Percentiles rank a stretch among this genome's conserved stretches.
Evolutionary conservation across 2,888 invertebrate genomes (phyloP).

Genomic region (Tachina grossa): DNA sequence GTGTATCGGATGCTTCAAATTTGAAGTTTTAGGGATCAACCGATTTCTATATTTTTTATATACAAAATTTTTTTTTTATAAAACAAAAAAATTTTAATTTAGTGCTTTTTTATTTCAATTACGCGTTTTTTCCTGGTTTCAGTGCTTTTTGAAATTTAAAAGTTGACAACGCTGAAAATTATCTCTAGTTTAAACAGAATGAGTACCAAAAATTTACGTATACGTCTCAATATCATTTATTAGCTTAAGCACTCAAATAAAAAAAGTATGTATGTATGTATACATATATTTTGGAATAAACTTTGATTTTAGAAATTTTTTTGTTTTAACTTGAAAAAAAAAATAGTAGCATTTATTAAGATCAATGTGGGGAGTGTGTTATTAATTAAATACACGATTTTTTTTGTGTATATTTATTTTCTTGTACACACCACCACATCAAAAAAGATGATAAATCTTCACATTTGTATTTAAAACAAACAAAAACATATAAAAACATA

Average conservation of each 20-base stretch:
- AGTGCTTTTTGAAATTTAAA: too few relatives aligned
- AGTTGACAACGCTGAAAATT: too few relatives aligned
- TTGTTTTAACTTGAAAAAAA: constrained; percentile 2
- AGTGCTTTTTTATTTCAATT: too few relatives aligned
- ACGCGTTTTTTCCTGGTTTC: too few relatives aligned
- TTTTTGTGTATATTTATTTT: constrained; percentile 50
- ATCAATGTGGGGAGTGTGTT: constrained; percentile 55
- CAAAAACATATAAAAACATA: constrained; percentile 56
- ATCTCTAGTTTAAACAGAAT: too few relatives aligned
- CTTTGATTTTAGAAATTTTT: constrained; percentile 32
- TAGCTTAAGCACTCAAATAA: not conserved
- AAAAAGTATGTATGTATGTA: not conserved
- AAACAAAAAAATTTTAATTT: too few relatives aligned
- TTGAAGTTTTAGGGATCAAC: too few relatives aligned
- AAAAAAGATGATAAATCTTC: constrained; percentile 41
- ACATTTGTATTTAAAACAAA: constrained; percentile 59
- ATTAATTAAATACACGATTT: constrained; percentile 36
- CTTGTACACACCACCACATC: constrained; percentile 34
- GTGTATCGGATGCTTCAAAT: too few relatives aligned
- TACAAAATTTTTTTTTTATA: too few relatives aligned
- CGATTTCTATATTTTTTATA: too few relatives aligned
- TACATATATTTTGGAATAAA: not conserved
- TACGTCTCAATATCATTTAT: not conserved
- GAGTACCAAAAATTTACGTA: too few relatives aligned
- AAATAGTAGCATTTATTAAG: constrained; percentile 43